Base-by-base conservation (phyloP, 92 coral and sea anemone genomes). In the Porites divaricata region DNA sequence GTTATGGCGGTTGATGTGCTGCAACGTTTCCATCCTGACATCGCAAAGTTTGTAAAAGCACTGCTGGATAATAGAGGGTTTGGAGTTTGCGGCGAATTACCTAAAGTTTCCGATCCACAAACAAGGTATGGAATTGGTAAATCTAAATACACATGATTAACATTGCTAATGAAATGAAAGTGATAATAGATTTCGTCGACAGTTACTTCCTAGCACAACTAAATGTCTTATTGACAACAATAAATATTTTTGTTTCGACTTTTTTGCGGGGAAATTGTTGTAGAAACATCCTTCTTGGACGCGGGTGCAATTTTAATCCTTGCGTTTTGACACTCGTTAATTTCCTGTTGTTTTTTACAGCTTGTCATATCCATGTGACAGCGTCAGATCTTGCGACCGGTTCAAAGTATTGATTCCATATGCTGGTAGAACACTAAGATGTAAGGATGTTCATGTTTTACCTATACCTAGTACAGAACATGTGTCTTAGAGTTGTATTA, bases 401-500 rank as follows among this genome's bases (percentile, higher is more conserved):
- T 96, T 96, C 87, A 92, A 93, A 66, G 88, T 96, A 21, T 80
- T 88, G 15, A 93, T 96, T 79, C 99, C 99, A 19, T 96, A 90
- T 89, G 99, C 97, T 83, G 99, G 99, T 28, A 89, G 84, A 51
- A 91, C 91, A 10, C 84, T 96, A 12, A 92, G 88, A 91, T 96
- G 99, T 96, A 91, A 85, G 98, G 68, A 61, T 16, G 65, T 61
- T 61, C 7, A 61, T 61, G 21, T n/a, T 61, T 12, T 7, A 61
- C 12, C 16, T 54, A 13, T 54, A 54, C 10, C 59, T 35, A 35
- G 59, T 54, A 54, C 59, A 15, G 12, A 54, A 11, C 59, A 13
- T 15, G 59, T 35, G 45, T 35, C 4, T 35, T 35, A 35, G 45
- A 35, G 45, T 5, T 5, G 7, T 35, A 35, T 35, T 35, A 5